Evolutionary conservation across 2,888 invertebrate genomes (phyloP), one percentile per base, ranked within the genome.

Genomic region (Sepioteuthis lessoniana): DNA sequence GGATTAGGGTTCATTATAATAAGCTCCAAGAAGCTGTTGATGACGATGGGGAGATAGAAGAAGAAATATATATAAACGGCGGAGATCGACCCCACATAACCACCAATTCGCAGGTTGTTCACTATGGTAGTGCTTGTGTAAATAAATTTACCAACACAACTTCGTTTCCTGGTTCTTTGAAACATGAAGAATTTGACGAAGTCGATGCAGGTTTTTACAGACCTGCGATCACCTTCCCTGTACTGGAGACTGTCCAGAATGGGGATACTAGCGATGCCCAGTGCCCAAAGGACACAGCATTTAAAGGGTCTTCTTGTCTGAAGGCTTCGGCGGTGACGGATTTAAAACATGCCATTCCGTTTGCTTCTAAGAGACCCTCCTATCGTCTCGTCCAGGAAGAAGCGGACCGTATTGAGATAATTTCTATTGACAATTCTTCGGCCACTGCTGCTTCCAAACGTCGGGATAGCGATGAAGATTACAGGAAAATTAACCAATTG

Each of bases 381-480:
- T 92, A 92, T 47, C 92, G 47, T 28, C 92, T 47, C 31, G 92
- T 92, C n/a, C 92, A 92, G 28, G 92, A 92, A 92, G 92, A 92
- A n/a, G 92, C n/a, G n/a, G 92, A 92, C 21, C 42, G 35, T n/a
- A 92, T 92, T 28, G 92, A 92, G 35, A 38, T 42, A 3, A n/a
- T 92, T 10, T 91, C 91, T 25, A 35, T 46, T 42, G 91, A 91
- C 42, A 28, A 46, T 38, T 76, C 76, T 35, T 31, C n/a, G 76
- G 31, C 76, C 13, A 76, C 31, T 76, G n/a, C 76, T 55, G 21
- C 55, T n/a, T 76, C 76, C 3, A 76, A 76, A 35, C 76, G 76
- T 76, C 76, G 76, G 76, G n/a, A 76, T 76, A 35, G 76, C 76
- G 76, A 76, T 25, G n/a, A 4, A 35, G 76, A 35, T n/a, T 16